A percentile compares a stretch with the other conserved stretches of the same genome.
Evolutionary conservation across 2,888 invertebrate genomes (phyloP).

Genomic region (Hemicrepidius hirtus): DNA sequence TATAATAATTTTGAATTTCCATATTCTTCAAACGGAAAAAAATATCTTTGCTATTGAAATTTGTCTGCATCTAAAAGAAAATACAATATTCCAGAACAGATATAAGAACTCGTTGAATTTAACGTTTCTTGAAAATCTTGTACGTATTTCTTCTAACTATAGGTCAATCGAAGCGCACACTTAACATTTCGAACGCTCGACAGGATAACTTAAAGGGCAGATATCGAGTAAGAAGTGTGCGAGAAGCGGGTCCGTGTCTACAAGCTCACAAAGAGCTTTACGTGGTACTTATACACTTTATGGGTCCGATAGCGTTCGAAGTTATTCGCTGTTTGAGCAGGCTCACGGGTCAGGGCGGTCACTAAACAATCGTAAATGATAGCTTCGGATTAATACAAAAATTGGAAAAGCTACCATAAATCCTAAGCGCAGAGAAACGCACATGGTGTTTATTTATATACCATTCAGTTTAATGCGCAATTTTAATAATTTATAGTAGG

Average conservation of each 20-base stretch:
- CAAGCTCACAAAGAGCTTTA: slow-evolving; percentile 61
- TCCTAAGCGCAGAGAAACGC: slow-evolving; percentile 6
- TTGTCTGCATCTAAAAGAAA: too few relatives aligned
- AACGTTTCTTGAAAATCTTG: neutral
- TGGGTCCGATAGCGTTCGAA: slow-evolving; percentile 59
- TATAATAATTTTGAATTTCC: too few relatives aligned
- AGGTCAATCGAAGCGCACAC: slow-evolving; percentile 38
- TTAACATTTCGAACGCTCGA: slow-evolving; percentile 44
- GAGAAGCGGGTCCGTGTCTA: slow-evolving; percentile 48
- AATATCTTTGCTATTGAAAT: too few relatives aligned
- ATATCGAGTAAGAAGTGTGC: slow-evolving; percentile 42
- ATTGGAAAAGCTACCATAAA: slow-evolving; percentile 36
- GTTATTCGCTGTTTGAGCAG: slow-evolving; percentile 51
- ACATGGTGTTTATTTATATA: slow-evolving; percentile 15
- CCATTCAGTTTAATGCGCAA: slow-evolving; percentile 6
- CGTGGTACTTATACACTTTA: slow-evolving; percentile 60
- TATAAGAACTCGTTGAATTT: too few relatives aligned
- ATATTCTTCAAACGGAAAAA: too few relatives aligned
- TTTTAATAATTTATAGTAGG: slow-evolving; percentile 24
- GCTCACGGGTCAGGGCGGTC: slow-evolving; percentile 50
- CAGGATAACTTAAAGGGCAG: slow-evolving; percentile 49
- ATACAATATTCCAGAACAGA: too few relatives aligned
- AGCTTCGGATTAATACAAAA: slow-evolving; percentile 40
- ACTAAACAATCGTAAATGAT: slow-evolving; percentile 53
- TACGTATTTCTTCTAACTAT: slow-evolving; percentile 48